A percentile compares a stretch with the other conserved stretches of the same genome.
Evolutionary conservation across 2,113 vertebrate species (phyloP).

Genomic region (Lasiurus cinereus): DNA sequence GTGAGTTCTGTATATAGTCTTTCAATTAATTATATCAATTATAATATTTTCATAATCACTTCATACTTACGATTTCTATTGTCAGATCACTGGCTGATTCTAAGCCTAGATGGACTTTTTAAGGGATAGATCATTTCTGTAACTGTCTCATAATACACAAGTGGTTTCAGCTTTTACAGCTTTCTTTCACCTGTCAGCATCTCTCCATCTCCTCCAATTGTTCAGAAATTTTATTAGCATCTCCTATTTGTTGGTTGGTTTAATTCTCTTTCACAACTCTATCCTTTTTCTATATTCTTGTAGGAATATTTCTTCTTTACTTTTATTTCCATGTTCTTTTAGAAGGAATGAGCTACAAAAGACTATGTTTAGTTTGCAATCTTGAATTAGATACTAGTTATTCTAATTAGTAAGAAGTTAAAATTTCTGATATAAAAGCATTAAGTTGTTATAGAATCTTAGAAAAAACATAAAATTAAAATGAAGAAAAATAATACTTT

Average conservation of each 20-base stretch:
- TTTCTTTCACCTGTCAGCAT: not conserved
- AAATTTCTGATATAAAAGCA: constrained; percentile 23
- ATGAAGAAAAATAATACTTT: constrained; percentile 20
- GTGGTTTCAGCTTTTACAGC: not conserved
- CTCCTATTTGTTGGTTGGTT: not conserved
- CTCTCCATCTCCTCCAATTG: not conserved
- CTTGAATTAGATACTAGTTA: not conserved
- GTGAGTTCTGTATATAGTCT: not conserved
- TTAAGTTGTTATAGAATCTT: not conserved
- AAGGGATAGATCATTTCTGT: not conserved
- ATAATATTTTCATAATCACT: not conserved
- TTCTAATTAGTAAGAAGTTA: not conserved
- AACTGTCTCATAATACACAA: not conserved
- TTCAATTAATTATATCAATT: not conserved
- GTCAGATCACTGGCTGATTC: not conserved
- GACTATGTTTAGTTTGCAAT: not conserved
- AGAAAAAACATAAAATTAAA: constrained; percentile 19
- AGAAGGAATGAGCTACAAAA: not conserved
- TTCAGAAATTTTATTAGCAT: not conserved
- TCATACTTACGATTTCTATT: not conserved
- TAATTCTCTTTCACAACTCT: not conserved
- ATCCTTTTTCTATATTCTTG: not conserved
- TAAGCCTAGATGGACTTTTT: not conserved
- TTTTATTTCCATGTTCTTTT: not conserved
- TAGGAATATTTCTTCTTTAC: not conserved